Percentiles rank a stretch among this genome's conserved stretches.
Conservation (phyloP, 2,888 invertebrate species). For the Branchipolynoe longqiensis region DNA sequence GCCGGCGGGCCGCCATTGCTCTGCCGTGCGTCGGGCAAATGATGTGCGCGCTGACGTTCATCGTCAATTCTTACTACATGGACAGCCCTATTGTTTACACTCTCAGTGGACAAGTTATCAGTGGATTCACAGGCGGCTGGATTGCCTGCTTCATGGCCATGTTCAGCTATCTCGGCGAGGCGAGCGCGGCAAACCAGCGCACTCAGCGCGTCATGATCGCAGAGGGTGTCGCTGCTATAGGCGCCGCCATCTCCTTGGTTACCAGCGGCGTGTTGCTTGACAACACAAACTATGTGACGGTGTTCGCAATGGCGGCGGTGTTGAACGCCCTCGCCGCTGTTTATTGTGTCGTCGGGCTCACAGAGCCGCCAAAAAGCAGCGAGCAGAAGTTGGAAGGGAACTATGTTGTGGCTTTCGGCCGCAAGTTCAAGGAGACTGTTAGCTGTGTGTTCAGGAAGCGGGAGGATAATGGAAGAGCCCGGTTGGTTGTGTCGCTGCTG, state of each 20-base stretch:
- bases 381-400: not conserved
- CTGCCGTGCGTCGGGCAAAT: constrained; percentile 81
- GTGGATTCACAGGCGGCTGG: constrained; percentile 82
- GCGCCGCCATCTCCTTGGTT: constrained; percentile 91
- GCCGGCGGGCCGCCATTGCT: constrained; percentile 82
- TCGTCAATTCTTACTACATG: constrained; percentile 76
- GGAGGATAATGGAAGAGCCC: constrained; percentile 56
- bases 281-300: constrained; percentile 78
- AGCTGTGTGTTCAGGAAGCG: constrained; percentile 70
- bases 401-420: constrained; percentile 43
- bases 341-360: constrained; percentile 77
- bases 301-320: constrained; percentile 78
- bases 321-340: constrained; percentile 77
- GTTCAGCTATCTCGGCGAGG: constrained; percentile 91
- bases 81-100: constrained; percentile 75
- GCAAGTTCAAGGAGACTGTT: constrained; percentile 65
- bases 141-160: constrained; percentile 81
- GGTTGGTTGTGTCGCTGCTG: not conserved
- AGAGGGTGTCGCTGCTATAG: constrained; percentile 90
- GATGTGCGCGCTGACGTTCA: constrained; percentile 75
- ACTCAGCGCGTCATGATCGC: constrained; percentile 91
- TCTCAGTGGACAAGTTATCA: constrained; percentile 80
- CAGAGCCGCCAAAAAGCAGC: constrained; percentile 63
- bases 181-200: constrained; percentile 87
- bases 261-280: constrained; percentile 89